Percentiles rank a stretch among this genome's conserved stretches.
These are phyloP conservation scores for Aethes cnicana DNA, from an alignment of 2,888 invertebrate genomes.

Conservation along the genomic window DNA sequence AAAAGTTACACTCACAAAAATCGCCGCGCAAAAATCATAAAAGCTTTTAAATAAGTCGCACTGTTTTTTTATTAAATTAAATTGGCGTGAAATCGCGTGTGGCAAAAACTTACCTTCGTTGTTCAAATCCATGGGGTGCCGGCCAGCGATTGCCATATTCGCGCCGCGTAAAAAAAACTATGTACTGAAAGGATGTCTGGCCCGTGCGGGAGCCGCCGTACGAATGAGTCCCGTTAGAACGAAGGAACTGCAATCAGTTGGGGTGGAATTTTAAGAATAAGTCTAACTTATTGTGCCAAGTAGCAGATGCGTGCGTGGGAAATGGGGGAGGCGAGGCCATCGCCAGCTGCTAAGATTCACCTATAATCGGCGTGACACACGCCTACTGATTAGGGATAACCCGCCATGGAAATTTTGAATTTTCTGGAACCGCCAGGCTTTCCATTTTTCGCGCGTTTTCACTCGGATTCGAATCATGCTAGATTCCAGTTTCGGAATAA, in stretches of 20 bases:
- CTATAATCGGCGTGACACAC: background rate
- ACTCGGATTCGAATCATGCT: no score
- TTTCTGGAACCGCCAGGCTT: background rate
- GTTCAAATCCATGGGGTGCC: conserved; percentile 14
- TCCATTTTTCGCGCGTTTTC: no score
- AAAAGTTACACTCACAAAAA: no score
- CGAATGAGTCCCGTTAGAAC: conserved; percentile 28
- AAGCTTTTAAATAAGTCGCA: no score
- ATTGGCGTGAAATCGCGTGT: background rate
- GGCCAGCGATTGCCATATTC: conserved; percentile 7
- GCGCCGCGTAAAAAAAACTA: conserved; percentile 15
- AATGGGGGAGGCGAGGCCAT: conserved; percentile 16
- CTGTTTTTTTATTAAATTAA: no score
- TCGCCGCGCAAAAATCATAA: no score
- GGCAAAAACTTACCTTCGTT: conserved; percentile 17
- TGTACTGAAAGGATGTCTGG: background rate
- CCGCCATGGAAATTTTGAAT: background rate
- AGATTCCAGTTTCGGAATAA: no score
- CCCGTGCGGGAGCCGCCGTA: conserved; percentile 13
- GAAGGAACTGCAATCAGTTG: conserved; percentile 23
- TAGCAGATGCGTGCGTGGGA: conserved; percentile 16
- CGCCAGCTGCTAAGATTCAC: conserved; percentile 17
- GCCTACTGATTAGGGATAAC: conserved; percentile 7
- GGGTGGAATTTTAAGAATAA: conserved; percentile 24
- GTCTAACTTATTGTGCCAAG: conserved; percentile 2